Percentiles rank a stretch among this genome's conserved stretches.
These are phyloP conservation scores for Ahaetulla prasina DNA, from an alignment of 2,113 vertebrate species.

Conservation along the genomic window DNA sequence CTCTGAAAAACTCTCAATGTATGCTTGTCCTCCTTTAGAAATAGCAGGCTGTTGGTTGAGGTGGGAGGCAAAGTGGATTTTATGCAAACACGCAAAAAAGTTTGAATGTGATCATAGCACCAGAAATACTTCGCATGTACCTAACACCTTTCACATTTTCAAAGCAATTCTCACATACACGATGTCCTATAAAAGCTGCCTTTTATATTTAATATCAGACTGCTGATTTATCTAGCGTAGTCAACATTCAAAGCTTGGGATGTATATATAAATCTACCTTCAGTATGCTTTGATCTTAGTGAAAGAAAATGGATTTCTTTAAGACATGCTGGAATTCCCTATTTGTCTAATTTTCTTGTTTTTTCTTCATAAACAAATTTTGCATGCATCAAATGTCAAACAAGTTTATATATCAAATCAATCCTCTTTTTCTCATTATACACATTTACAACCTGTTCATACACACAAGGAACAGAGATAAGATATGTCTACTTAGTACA, in stretches of 20 bases:
- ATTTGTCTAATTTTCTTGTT: background rate
- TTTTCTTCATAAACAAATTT: background rate
- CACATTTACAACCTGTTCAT: background rate
- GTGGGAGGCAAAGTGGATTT: rapidly evolving
- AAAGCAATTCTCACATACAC: background rate
- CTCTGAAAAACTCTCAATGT: background rate
- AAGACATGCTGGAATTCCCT: background rate
- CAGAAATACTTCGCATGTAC: background rate
- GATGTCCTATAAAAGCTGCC: background rate
- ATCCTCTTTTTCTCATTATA: background rate
- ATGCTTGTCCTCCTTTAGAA: background rate
- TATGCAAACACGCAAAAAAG: background rate
- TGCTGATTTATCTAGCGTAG: background rate
- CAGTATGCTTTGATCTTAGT: background rate
- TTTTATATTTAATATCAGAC: background rate
- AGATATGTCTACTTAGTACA: too few species aligned
- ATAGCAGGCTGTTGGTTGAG: constrained; percentile 1
- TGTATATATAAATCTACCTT: background rate
- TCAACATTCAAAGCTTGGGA: background rate
- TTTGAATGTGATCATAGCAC: background rate
- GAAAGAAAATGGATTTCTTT: background rate
- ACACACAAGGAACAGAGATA: background rate
- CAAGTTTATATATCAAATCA: background rate
- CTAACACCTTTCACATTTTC: background rate
- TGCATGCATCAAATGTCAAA: background rate